A percentile compares a stretch with the other conserved stretches of the same genome.
These are phyloP conservation scores for Gavia stellata DNA, from an alignment of 2,113 vertebrate species.

Conservation along the genomic window DNA sequence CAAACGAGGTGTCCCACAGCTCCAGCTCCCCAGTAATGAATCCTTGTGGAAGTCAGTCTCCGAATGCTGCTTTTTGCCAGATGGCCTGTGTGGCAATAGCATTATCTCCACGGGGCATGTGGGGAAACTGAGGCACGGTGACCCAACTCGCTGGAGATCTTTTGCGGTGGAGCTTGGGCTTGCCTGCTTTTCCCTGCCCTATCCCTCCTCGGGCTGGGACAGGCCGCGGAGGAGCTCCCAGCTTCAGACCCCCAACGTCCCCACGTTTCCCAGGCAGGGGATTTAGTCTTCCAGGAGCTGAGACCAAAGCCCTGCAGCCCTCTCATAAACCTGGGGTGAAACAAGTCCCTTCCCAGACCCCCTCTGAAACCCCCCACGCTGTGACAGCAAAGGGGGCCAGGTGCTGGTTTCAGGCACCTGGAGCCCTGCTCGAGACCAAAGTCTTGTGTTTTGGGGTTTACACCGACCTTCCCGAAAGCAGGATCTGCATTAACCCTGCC, in stretches of 20 bases:
- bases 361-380: rapidly evolving
- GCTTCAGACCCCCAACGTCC: background rate
- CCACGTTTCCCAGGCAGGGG: rapidly evolving
- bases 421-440: background rate
- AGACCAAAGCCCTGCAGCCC: background rate
- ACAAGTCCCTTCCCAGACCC: background rate
- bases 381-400: background rate
- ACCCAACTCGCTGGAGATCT: background rate
- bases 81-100: background rate
- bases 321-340: background rate
- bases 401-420: conserved; percentile 51
- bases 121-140: background rate
- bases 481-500: background rate
- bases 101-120: background rate
- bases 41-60: background rate
- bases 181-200: background rate
- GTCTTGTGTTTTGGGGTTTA: background rate
- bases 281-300: background rate
- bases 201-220: background rate
- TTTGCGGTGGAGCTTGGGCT: background rate
- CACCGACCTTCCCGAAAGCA: background rate
- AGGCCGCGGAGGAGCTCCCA: background rate
- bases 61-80: rapidly evolving
- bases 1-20: background rate
- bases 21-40: background rate